Percentiles rank a stretch among this genome's conserved stretches.
These are phyloP conservation scores for Serrognathus titanus DNA, from an alignment of 2,888 invertebrate species.

Conservation along the genomic window DNA sequence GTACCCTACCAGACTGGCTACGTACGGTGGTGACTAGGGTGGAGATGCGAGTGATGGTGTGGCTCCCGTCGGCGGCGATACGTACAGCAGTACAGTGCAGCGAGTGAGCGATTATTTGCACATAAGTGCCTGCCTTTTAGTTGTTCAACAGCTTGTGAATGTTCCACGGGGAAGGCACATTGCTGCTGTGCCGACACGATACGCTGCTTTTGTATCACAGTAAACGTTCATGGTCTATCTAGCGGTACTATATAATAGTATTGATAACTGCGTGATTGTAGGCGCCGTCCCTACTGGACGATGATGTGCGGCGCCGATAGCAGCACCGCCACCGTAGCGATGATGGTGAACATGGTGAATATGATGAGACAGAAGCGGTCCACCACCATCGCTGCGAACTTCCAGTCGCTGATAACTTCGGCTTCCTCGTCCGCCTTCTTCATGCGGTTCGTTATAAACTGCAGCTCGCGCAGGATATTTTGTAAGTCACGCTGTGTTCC, in stretches of 20 bases:
- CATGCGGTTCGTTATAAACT: constrained; percentile 92
- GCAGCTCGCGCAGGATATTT: constrained; percentile 86
- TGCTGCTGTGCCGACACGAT: constrained; percentile 46
- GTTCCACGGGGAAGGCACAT: constrained; percentile 48
- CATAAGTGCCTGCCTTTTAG: constrained; percentile 50
- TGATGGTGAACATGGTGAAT: constrained; percentile 90
- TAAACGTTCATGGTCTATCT: constrained; percentile 44
- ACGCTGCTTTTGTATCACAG: constrained; percentile 49
- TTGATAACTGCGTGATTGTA: constrained; percentile 27
- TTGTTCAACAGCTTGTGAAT: constrained; percentile 47
- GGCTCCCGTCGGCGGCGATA: constrained; percentile 21
- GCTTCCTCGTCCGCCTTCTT: constrained; percentile 91
- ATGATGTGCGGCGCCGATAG: constrained; percentile 92
- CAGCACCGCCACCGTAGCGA: constrained; percentile 88
- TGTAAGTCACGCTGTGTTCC: constrained; percentile 83
- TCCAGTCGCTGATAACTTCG: constrained; percentile 94
- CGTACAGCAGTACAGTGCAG: constrained; percentile 22
- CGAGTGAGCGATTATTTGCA: constrained; percentile 33
- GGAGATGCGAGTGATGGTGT: constrained; percentile 25
- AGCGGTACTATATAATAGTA: constrained; percentile 32
- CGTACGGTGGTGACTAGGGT: constrained; percentile 25
- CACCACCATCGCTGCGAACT: constrained; percentile 97
- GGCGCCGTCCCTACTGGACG: constrained; percentile 67
- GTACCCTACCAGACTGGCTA: constrained; percentile 22
- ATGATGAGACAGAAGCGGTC: constrained; percentile 95